Evolutionary conservation across 2,797 vertebrate genomes (phyloP).

Genomic region (Fistularia tabacaria): DNA sequence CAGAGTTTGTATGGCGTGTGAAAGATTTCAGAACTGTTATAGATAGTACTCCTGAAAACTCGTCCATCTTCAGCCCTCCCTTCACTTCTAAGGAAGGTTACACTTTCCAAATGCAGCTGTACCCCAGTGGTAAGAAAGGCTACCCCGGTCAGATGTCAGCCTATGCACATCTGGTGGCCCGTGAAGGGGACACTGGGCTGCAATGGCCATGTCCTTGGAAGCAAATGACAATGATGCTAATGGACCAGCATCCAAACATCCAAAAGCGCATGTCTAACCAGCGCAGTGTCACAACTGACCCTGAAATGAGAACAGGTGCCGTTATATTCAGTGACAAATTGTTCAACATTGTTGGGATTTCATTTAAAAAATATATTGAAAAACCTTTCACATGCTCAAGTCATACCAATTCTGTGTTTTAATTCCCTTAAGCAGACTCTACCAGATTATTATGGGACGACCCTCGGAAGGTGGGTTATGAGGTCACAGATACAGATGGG

Average conservation of each 20-base stretch:
- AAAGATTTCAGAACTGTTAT: conserved; percentile 79
- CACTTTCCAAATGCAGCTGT: conserved; percentile 81
- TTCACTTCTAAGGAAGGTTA: conserved; percentile 86
- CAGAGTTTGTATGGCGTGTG: conserved; percentile 87
- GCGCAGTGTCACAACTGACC: conserved; percentile 87
- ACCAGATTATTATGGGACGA: conserved; percentile 79
- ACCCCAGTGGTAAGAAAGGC: conserved; percentile 49
- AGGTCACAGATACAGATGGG: conserved; percentile 73
- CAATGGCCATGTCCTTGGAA: conserved; percentile 81
- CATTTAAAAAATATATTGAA: not conserved
- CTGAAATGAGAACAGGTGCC: conserved; percentile 51
- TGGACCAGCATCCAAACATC: conserved; percentile 90
- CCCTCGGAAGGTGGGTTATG: conserved; percentile 79
- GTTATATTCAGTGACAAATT: too few species aligned
- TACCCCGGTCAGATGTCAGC: conserved; percentile 65
- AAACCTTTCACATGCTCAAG: too few species aligned
- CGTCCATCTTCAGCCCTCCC: conserved; percentile 75
- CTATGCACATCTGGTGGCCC: conserved; percentile 80
- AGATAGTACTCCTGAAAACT: conserved; percentile 47
- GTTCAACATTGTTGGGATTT: conserved; percentile 11
- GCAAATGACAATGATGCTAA: conserved; percentile 87
- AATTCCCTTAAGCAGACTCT: conserved; percentile 30
- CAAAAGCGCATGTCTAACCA: conserved; percentile 88
- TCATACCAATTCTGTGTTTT: not conserved
- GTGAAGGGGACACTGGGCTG: conserved; percentile 70